Evolutionary conservation across 2,797 vertebrate genomes (phyloP).

Genomic region (Fundulus diaphanus): DNA sequence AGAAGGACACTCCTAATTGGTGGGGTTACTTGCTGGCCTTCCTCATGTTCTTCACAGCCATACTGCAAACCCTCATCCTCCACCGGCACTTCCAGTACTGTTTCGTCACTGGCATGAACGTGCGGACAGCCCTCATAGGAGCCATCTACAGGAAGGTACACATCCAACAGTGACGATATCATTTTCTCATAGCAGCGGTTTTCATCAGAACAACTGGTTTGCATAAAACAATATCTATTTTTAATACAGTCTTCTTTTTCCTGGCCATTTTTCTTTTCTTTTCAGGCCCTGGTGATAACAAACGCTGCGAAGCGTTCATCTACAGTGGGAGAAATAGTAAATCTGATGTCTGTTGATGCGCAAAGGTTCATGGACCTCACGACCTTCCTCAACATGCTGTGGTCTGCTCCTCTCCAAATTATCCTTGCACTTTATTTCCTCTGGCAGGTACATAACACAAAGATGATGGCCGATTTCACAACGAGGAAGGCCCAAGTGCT

Average conservation of each 20-base stretch:
- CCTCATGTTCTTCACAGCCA: slow-evolving; percentile 90
- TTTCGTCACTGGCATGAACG: slow-evolving; percentile 89
- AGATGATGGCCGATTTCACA: no score
- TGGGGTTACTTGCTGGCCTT: slow-evolving; percentile 92
- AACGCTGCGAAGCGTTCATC: slow-evolving; percentile 91
- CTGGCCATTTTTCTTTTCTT: no score
- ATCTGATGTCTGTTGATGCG: slow-evolving; percentile 97
- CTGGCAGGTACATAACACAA: slow-evolving; percentile 85
- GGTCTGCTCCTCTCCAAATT: slow-evolving; percentile 96
- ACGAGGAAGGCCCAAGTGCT: neutral
- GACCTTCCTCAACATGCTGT: slow-evolving; percentile 93
- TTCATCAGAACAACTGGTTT: neutral
- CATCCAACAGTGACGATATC: fast-evolving
- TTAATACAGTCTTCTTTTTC: neutral
- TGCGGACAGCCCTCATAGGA: slow-evolving; percentile 89
- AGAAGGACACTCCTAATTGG: slow-evolving; percentile 84
- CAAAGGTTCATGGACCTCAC: slow-evolving; percentile 92
- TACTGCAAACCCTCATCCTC: slow-evolving; percentile 89
- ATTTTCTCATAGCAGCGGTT: neutral
- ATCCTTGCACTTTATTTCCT: slow-evolving; percentile 93
- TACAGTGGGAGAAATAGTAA: slow-evolving; percentile 94
- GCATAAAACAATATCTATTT: neutral
- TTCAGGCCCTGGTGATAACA: slow-evolving; percentile 92
- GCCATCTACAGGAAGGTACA: slow-evolving; percentile 94
- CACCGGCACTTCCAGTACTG: slow-evolving; percentile 93